Conservation (phyloP, 2,113 vertebrate species). For the Petroica traversi region DNA sequence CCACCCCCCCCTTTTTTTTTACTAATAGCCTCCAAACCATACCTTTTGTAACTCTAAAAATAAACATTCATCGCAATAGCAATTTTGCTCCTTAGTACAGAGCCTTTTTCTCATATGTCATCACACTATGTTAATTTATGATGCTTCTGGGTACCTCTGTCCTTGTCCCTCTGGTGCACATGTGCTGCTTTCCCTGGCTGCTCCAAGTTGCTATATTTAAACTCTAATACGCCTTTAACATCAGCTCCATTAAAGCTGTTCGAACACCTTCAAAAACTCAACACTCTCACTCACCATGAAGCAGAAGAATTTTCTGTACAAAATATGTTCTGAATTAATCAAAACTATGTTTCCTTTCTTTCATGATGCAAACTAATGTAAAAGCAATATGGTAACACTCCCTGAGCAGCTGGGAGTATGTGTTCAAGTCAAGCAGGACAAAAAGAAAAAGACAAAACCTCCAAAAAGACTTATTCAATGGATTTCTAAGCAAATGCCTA, state of each 20-base stretch:
- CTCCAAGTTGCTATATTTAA: background rate
- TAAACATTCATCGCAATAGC: background rate
- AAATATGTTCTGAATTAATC: background rate
- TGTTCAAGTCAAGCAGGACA: background rate
- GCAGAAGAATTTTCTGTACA: background rate
- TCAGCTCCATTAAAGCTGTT: background rate
- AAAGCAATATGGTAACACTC: background rate
- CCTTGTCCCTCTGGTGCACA: background rate
- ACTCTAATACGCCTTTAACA: background rate
- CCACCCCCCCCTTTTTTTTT: background rate
- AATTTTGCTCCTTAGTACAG: background rate
- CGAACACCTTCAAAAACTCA: background rate
- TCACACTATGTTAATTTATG: conserved; percentile 44
- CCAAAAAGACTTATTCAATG: background rate
- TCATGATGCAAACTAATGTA: background rate
- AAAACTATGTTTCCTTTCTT: background rate
- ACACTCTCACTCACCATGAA: fast-evolving
- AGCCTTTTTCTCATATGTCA: background rate
- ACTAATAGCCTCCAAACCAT: conserved; percentile 1
- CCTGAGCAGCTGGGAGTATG: fast-evolving
- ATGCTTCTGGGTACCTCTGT: background rate
- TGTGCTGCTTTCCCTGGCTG: background rate
- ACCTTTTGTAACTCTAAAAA: conserved; percentile 15
- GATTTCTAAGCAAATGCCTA: background rate
- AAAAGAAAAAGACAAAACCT: background rate